Base-by-base conservation (phyloP, 2,888 invertebrate genomes). In the Orthosia gothica region DNA sequence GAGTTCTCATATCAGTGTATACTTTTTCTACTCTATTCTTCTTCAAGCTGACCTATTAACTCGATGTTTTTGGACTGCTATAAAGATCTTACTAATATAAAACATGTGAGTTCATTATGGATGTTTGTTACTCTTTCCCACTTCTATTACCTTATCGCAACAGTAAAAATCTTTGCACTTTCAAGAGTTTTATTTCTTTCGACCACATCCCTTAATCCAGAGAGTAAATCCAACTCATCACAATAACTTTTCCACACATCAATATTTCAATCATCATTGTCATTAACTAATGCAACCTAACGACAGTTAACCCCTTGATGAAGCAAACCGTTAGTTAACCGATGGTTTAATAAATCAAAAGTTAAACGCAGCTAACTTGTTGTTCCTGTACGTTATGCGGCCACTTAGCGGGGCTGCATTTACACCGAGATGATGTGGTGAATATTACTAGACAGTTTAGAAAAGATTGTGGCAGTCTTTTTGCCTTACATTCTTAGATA, bases 261-360 rank as follows among this genome's bases (percentile, higher is more conserved):
- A 72, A 62, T 76, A 71, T 62, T 70, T 70, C 61, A 67, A 76
- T 81, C 57, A 64, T 59, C 67, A 5, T 13, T 4, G 40, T 62
- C 40, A 81, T 74, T 69, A 66, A 69, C 16, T 20, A 32, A 47
- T 13, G 49, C 57, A 69, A 58, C 32, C 16, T 54, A 52, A 49
- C 15, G 66, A 70, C 70, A 77, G 77, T 81, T 82, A 76, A 84
- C 82, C 84, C 82, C 52, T 50, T 74, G 84, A 77, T 49, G 85
- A 57, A 77, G 65, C 26, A 18, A 65, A 77, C 82, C 82, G 85
- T 82, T 87, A 88, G 90, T 88, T 90, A 89, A 84, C 85, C 87
- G 87, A 90, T 83, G 89, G 89, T 88, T 87, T 92, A 93, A 94
- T 95, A 95, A 95, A 95, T 95, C 95, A 95, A 92, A 94, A 88